Conservation (phyloP, 2,888 invertebrate species). For the Nemoura dubitans region DNA sequence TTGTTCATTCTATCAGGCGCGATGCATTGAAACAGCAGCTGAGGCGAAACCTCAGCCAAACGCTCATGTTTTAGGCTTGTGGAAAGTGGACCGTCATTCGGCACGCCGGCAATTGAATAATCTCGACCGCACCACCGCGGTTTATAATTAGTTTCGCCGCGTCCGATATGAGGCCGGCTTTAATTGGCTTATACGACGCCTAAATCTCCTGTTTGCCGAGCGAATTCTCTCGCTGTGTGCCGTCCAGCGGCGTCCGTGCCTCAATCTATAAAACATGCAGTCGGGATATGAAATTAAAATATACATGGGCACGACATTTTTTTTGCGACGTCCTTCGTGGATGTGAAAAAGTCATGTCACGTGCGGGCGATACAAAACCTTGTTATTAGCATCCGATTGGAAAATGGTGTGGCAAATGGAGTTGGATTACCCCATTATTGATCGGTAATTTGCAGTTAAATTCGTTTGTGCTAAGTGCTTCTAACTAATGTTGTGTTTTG, state of each 20-base stretch:
- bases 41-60: neutral
- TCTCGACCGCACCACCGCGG: constrained; percentile 43
- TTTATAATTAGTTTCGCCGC: constrained; percentile 44
- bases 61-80: neutral
- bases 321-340: neutral
- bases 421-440: no score
- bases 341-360: neutral
- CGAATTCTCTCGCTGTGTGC: constrained; percentile 12
- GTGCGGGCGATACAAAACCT: neutral
- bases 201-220: constrained; percentile 47
- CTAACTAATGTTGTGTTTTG: no score
- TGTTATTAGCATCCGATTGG: neutral
- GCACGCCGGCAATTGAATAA: constrained; percentile 45
- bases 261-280: constrained; percentile 40
- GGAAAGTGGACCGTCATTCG: constrained; percentile 28
- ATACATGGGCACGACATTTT: neutral
- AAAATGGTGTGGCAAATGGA: neutral
- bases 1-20: neutral
- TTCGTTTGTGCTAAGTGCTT: no score
- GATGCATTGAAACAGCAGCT: neutral
- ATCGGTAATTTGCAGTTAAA: no score
- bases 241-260: neutral
- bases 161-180: constrained; percentile 39
- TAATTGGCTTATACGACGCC: constrained; percentile 47
- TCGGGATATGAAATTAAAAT: constrained; percentile 14